Conservation (phyloP, 2,888 invertebrate species). For the Cataglyphis cursor region DNA sequence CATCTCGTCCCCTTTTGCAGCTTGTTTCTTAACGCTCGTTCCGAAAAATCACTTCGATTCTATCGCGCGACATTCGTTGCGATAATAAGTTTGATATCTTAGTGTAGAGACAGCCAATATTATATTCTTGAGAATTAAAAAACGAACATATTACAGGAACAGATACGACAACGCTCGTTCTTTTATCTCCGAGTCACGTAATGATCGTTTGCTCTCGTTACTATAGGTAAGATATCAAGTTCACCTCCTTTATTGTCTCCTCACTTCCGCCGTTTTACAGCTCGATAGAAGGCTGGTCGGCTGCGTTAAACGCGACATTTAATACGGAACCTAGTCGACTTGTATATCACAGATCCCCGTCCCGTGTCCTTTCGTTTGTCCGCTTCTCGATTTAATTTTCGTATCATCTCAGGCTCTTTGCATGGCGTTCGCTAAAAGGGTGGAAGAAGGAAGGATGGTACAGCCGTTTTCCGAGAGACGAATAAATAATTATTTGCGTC, state of each 20-base stretch:
- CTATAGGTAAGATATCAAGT: background rate
- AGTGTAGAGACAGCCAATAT: background rate
- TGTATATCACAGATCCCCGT: background rate
- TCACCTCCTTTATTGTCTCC: constrained; percentile 23
- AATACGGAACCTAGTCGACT: constrained; percentile 24
- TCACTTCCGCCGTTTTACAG: constrained; percentile 7
- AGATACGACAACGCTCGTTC: background rate
- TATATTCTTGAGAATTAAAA: background rate
- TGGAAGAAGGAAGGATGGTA: background rate
- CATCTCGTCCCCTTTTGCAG: constrained; percentile 3
- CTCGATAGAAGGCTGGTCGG: constrained; percentile 15
- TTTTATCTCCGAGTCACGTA: constrained; percentile 10
- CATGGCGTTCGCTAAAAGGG: background rate
- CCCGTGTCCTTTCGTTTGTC: constrained; percentile 16
- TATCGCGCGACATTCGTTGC: background rate
- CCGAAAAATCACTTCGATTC: constrained; percentile 4
- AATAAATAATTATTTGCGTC: constrained; percentile 53
- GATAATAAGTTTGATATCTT: constrained; percentile 9
- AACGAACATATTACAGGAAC: background rate
- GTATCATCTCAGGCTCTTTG: constrained; percentile 28
- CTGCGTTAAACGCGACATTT: constrained; percentile 34
- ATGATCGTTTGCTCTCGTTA: constrained; percentile 15
- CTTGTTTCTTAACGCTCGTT: constrained; percentile 22
- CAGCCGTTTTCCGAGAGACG: constrained; percentile 4
- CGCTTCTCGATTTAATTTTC: constrained; percentile 46